phyloP scores from a whole-genome alignment of 1,140 invertebrate species.

The Philotrypesis tridentata region DNA sequence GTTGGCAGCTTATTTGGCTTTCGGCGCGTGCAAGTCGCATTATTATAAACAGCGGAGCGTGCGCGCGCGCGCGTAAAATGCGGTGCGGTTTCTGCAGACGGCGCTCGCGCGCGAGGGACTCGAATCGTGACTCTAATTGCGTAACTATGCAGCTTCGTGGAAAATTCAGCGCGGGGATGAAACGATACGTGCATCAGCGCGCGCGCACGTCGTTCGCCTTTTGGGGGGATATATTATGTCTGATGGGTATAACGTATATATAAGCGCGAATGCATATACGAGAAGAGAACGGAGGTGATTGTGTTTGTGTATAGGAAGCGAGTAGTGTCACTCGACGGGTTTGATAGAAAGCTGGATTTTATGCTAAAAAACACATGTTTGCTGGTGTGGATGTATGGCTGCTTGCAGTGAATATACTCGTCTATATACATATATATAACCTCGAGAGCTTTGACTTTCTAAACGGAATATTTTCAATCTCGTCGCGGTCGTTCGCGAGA shows the following conservation, averaged over 20 bases:
- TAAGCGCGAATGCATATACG: background rate
- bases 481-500: too few species aligned
- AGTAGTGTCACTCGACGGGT: background rate
- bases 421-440: too few species aligned
- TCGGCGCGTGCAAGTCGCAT: background rate
- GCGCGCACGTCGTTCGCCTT: background rate
- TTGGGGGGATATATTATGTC: background rate
- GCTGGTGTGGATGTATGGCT: too few species aligned
- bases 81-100: too few species aligned
- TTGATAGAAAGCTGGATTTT: background rate
- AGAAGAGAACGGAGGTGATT: too few species aligned
- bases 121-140: background rate
- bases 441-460: background rate
- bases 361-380: background rate
- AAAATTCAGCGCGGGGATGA: too few species aligned
- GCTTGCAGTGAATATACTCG: too few species aligned
- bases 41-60: background rate
- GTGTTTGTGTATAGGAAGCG: too few species aligned
- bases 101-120: background rate
- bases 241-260: too few species aligned
- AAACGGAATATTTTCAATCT: background rate
- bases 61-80: too few species aligned
- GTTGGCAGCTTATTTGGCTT: background rate
- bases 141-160: background rate
- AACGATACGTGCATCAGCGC: too few species aligned